Conservation (phyloP, 2,797 vertebrate species). For the Paramormyrops hopkinsi region DNA sequence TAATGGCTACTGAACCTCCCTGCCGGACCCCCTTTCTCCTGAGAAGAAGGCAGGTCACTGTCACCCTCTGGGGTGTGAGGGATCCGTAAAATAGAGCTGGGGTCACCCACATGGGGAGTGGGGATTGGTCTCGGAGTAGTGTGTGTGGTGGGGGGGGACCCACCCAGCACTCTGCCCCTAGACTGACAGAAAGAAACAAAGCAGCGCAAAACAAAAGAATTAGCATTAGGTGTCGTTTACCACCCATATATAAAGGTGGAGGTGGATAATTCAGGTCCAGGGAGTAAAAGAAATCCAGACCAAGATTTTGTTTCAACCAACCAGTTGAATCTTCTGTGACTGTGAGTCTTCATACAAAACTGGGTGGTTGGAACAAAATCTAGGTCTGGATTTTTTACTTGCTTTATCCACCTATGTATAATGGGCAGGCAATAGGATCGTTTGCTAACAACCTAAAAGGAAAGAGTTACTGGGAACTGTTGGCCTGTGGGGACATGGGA, state of each 20-base stretch:
- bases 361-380: not conserved
- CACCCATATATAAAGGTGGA: conserved; percentile 45
- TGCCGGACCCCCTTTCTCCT: conserved; percentile 94
- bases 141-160: conserved; percentile 37
- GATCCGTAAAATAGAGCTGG: conserved; percentile 82
- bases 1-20: conserved; percentile 99
- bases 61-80: conserved; percentile 94
- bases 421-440: not conserved
- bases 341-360: not conserved
- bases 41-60: conserved; percentile 98
- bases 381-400: not conserved
- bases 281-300: not conserved
- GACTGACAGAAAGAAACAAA: conserved; percentile 25
- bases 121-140: conserved; percentile 37
- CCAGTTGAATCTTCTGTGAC: not conserved
- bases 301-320: not conserved
- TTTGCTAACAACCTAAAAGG: not conserved
- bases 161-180: conserved; percentile 48
- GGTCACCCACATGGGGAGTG: conserved; percentile 73
- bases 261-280: not conserved
- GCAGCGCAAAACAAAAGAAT: conserved; percentile 39
- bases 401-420: conserved; percentile 40
- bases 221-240: conserved; percentile 60
- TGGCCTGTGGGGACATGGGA: not conserved
- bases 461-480: not conserved